A percentile compares a stretch with the other conserved stretches of the same genome.
Conservation (phyloP, 2,113 vertebrate species). For the Percopsis transmontana region DNA sequence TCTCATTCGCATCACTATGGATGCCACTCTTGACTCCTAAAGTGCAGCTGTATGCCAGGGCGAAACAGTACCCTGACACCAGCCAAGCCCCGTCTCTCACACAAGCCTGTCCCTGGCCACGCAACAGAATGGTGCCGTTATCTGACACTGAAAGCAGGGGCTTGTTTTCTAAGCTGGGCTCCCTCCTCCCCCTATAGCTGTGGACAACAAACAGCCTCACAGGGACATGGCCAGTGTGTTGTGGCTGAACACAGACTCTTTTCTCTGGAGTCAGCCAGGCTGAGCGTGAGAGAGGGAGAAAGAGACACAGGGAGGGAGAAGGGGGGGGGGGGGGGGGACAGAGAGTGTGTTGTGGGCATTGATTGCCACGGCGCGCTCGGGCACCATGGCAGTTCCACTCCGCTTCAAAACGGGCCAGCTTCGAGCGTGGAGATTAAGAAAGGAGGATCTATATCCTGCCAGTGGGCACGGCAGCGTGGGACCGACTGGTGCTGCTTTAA, state of each 20-base stretch:
- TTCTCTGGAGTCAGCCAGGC: constrained; percentile 87
- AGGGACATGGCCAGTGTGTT: constrained; percentile 75
- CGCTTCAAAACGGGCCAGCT: constrained; percentile 39
- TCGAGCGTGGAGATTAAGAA: constrained; percentile 68
- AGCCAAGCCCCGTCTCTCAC: neutral
- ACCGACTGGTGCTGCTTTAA: constrained; percentile 64
- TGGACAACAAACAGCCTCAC: constrained; percentile 78
- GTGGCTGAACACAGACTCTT: constrained; percentile 81
- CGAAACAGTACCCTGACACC: neutral
- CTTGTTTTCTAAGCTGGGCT: constrained; percentile 70
- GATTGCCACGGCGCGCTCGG: constrained; percentile 60
- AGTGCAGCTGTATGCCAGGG: constrained; percentile 60
- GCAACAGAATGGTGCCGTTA: constrained; percentile 72
- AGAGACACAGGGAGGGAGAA: constrained; percentile 48
- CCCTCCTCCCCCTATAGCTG: constrained; percentile 63
- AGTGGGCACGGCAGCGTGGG: constrained; percentile 67
- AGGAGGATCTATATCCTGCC: constrained; percentile 69
- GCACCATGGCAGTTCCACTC: constrained; percentile 59
- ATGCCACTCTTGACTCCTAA: constrained; percentile 54
- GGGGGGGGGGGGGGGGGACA: constrained; percentile 37
- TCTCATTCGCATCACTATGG: constrained; percentile 55
- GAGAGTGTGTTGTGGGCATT: constrained; percentile 57
- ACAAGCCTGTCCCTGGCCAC: constrained; percentile 67
- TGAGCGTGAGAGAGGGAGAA: constrained; percentile 70
- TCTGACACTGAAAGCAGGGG: constrained; percentile 69